Percentiles rank a stretch among this genome's conserved stretches.
phyloP scores from a whole-genome alignment of 2,113 vertebrate genomes.

The Cathartes aura region DNA sequence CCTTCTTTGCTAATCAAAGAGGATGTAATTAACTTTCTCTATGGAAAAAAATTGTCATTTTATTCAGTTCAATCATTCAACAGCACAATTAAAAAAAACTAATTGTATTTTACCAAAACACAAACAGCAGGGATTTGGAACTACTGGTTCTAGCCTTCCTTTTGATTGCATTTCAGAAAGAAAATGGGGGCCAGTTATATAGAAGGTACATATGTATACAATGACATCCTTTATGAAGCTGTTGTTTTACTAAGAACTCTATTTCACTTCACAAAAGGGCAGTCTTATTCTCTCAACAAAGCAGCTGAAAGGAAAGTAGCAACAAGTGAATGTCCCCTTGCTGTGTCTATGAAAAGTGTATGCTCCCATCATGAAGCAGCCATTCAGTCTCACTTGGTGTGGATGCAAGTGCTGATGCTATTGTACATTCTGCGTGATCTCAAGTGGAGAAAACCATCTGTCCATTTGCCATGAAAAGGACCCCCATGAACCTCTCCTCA shows the following conservation, averaged over 20 bases:
- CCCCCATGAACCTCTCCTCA: neutral
- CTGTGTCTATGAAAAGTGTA: neutral
- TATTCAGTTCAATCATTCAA: neutral
- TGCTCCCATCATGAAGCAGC: neutral
- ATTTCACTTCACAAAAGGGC: conserved; percentile 22
- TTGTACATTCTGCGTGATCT: neutral
- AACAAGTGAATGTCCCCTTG: neutral
- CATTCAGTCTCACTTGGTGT: neutral
- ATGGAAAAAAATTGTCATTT: neutral
- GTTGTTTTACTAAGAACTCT: conserved; percentile 1
- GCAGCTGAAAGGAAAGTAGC: neutral
- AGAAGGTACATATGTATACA: neutral
- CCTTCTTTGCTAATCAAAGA: neutral
- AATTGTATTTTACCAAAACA: neutral
- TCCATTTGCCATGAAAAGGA: neutral
- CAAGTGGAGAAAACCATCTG: conserved; percentile 23
- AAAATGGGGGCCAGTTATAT: neutral
- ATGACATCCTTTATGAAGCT: neutral
- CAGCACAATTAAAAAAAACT: neutral
- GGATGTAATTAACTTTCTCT: conserved; percentile 8
- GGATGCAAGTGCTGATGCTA: neutral
- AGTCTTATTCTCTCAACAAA: conserved; percentile 13
- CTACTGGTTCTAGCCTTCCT: neutral
- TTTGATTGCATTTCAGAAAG: conserved; percentile 35
- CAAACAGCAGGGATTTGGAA: neutral